Conservation (phyloP, 2,888 invertebrate genomes). For the Chalcosyrphus nemorum region DNA sequence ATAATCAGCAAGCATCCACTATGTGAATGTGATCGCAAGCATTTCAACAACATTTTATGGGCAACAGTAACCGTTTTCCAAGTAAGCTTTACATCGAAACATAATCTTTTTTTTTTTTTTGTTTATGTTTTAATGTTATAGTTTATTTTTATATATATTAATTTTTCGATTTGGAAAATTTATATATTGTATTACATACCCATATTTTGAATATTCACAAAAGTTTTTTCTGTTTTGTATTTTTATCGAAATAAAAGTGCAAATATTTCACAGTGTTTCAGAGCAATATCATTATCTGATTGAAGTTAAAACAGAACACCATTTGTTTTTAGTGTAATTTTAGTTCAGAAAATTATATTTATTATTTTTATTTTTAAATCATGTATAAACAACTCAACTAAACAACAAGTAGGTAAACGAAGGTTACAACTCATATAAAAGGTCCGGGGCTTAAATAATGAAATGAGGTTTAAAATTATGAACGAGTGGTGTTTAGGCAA, state of each 20-base stretch:
- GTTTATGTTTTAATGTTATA: constrained; percentile 23
- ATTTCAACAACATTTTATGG: constrained; percentile 99
- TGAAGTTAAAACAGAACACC: background rate
- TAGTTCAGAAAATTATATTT: background rate
- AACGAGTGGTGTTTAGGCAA: no score
- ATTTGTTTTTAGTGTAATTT: background rate
- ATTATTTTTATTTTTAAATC: background rate
- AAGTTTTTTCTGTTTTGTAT: background rate
- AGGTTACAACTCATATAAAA: constrained; percentile 43
- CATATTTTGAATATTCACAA: constrained; percentile 3
- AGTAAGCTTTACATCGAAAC: constrained; percentile 85
- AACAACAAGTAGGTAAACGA: constrained; percentile 55
- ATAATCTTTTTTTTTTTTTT: constrained; percentile 37
- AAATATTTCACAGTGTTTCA: constrained; percentile 10
- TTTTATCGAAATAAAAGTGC: background rate
- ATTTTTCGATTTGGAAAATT: constrained; percentile 1
- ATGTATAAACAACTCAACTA: constrained; percentile 19
- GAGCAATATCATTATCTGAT: background rate
- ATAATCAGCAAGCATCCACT: constrained; percentile 93
- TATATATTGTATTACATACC: background rate
- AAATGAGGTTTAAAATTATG: constrained; percentile 2
- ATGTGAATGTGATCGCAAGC: constrained; percentile 98
- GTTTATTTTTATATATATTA: constrained; percentile 26
- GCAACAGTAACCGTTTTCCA: constrained; percentile 98
- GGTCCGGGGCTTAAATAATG: constrained; percentile 12